A percentile compares a stretch with the other conserved stretches of the same genome.
phyloP scores from a whole-genome alignment of 2,888 invertebrate species.

The Philaethria dido region DNA sequence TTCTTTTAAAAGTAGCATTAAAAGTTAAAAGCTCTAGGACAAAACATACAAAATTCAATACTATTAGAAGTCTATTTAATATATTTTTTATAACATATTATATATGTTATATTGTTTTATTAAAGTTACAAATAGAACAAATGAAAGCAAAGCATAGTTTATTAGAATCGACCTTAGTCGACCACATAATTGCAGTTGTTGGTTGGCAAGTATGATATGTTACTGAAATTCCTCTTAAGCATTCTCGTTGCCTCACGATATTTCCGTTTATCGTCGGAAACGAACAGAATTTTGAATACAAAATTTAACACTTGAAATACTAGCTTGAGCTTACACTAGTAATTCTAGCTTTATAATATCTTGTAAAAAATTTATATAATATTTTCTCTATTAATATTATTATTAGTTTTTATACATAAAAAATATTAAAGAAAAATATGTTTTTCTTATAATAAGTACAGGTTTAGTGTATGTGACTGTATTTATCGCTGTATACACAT shows the following conservation, averaged over 20 bases:
- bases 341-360: background rate
- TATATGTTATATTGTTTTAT: no score
- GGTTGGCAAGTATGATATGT: slow-evolving; percentile 21
- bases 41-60: no score
- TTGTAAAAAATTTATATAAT: background rate
- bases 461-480: no score
- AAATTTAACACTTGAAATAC: slow-evolving; percentile 16
- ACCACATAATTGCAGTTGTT: background rate
- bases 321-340: background rate
- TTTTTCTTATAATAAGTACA: no score
- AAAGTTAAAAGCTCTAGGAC: no score
- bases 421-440: no score
- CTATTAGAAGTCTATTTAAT: background rate
- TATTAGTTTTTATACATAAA: no score
- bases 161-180: slow-evolving; percentile 14
- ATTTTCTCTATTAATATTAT: background rate
- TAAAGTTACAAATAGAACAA: background rate
- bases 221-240: slow-evolving; percentile 21
- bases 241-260: slow-evolving; percentile 12
- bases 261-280: slow-evolving; percentile 17
- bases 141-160: background rate
- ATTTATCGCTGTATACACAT: no score
- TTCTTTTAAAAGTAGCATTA: no score
- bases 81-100: no score
- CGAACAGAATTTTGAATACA: slow-evolving; percentile 14